A percentile compares a stretch with the other conserved stretches of the same genome.
Evolutionary conservation across 2,797 vertebrate species (phyloP).

Genomic region (Poecile montanus): DNA sequence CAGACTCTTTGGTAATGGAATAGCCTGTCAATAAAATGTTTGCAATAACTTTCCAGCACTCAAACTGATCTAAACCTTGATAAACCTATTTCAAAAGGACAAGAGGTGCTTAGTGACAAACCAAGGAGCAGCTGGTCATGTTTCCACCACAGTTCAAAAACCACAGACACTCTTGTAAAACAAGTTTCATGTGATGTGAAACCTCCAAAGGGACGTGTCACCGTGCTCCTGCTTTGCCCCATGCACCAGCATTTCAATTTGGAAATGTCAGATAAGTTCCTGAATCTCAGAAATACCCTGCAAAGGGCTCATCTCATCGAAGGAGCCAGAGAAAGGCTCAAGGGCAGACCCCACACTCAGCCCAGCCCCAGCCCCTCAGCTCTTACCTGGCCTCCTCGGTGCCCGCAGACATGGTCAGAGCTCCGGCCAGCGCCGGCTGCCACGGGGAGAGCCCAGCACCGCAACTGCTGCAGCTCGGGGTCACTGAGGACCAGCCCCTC

Average conservation of each 20-base stretch:
- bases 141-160: neutral
- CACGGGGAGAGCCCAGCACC: neutral
- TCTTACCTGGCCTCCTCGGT: neutral
- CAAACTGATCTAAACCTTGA: neutral
- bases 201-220: rapidly evolving
- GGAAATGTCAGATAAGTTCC: neutral
- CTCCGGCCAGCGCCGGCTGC: neutral
- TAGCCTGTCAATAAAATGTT: neutral
- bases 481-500: neutral
- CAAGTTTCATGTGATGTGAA: neutral
- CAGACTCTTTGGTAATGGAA: neutral
- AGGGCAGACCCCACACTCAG: neutral
- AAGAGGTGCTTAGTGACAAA: neutral
- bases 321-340: neutral
- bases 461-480: neutral
- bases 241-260: neutral
- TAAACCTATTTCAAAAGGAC: neutral
- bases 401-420: neutral
- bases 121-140: rapidly evolving
- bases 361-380: neutral
- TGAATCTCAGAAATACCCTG: rapidly evolving
- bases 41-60: neutral
- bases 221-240: neutral
- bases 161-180: rapidly evolving
- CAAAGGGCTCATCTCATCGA: neutral